Conservation (phyloP, 1,140 invertebrate genomes). For the Hyles euphorbiae region DNA sequence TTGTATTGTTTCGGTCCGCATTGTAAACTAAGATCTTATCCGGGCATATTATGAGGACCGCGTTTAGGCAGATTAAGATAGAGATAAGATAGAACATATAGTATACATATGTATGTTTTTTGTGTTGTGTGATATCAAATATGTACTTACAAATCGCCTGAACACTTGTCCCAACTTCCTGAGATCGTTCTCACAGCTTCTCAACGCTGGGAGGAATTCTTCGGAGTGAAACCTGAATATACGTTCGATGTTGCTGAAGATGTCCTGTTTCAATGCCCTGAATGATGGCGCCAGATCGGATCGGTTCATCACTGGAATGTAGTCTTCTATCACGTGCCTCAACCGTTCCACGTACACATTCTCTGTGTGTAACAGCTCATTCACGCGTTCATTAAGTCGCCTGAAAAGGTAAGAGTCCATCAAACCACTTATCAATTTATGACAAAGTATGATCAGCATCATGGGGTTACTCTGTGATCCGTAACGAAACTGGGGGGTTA, state of each 20-base stretch:
- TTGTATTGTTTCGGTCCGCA: too few species aligned
- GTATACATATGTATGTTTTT: too few species aligned
- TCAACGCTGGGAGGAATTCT: conserved; percentile 64
- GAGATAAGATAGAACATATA: too few species aligned
- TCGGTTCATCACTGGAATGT: conserved; percentile 60
- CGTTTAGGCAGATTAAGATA: too few species aligned
- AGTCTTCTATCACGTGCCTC: conserved; percentile 67
- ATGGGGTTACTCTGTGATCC: too few species aligned
- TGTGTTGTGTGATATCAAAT: too few species aligned
- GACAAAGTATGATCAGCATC: too few species aligned
- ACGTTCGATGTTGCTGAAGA: conserved; percentile 70
- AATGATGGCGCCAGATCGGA: conserved; percentile 46
- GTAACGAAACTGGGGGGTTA: too few species aligned
- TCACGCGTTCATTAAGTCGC: conserved; percentile 63
- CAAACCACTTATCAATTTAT: too few species aligned
- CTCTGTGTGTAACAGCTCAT: conserved; percentile 69
- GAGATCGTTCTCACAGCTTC: conserved; percentile 66
- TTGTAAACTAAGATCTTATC: too few species aligned
- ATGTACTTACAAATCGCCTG: conserved; percentile 67
- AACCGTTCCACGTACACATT: conserved; percentile 66
- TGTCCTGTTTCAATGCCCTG: conserved; percentile 50
- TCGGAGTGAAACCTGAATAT: conserved; percentile 66
- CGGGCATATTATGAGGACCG: too few species aligned
- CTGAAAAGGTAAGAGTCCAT: conserved; percentile 29
- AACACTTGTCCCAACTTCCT: conserved; percentile 68